A percentile compares a stretch with the other conserved stretches of the same genome.
Conservation (phyloP, 2,113 vertebrate genomes). For the Anthoscopus minutus region DNA sequence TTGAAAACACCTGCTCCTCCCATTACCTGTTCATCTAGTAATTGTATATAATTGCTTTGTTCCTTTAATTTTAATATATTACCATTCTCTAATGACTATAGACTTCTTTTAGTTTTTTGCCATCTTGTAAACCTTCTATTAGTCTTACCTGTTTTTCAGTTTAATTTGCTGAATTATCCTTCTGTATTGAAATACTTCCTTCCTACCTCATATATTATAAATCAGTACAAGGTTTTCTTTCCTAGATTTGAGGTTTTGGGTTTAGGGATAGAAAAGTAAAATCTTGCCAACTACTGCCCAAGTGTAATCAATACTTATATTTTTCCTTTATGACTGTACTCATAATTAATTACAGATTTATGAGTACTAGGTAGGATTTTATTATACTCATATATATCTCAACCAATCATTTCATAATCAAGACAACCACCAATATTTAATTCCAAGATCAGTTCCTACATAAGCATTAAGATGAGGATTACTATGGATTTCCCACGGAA, state of each 20-base stretch:
- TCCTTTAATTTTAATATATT: background rate
- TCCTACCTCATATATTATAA: background rate
- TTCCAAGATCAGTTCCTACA: background rate
- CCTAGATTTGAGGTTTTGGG: background rate
- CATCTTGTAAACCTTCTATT: background rate
- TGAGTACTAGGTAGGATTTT: background rate
- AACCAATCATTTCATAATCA: constrained; percentile 15
- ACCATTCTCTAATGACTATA: background rate
- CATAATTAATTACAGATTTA: constrained; percentile 20
- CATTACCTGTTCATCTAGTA: background rate
- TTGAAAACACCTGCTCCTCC: background rate
- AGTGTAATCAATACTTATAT: constrained; percentile 8
- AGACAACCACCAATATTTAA: background rate
- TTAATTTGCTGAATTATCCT: background rate
- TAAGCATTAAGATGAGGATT: background rate
- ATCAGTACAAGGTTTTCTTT: background rate
- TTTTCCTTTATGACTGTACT: constrained; percentile 1
- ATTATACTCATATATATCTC: constrained; percentile 1
- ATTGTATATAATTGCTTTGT: background rate
- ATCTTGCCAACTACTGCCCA: background rate
- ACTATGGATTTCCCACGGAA: background rate
- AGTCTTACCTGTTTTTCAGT: background rate
- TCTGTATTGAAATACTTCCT: background rate
- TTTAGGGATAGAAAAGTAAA: background rate
- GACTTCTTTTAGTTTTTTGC: background rate